Evolutionary conservation across 2,113 vertebrate genomes (phyloP).

Genomic region (Caranx melampygus): DNA sequence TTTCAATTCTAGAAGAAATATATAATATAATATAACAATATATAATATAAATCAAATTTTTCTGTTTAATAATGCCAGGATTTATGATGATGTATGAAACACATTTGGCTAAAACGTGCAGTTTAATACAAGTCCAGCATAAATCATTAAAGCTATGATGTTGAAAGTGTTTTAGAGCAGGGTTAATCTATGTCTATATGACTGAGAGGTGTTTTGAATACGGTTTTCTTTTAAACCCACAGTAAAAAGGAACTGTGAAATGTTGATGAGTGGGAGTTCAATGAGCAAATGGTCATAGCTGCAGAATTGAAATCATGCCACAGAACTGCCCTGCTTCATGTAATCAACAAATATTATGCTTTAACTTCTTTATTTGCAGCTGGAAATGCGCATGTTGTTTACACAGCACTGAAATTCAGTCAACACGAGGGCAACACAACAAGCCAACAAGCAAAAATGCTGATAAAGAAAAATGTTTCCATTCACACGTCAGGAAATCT

Average conservation of each 20-base stretch:
- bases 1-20: neutral
- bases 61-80: neutral
- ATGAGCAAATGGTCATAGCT: conserved; percentile 41
- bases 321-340: conserved; percentile 35
- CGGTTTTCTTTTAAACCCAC: conserved; percentile 7
- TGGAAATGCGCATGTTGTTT: conserved; percentile 21
- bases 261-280: conserved; percentile 30
- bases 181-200: neutral
- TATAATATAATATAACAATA: neutral
- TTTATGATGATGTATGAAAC: neutral
- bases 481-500: neutral
- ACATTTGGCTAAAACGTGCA: too few relatives aligned
- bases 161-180: neutral
- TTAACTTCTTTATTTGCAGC: conserved; percentile 13
- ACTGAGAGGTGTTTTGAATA: neutral
- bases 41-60: neutral
- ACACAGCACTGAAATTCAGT: conserved; percentile 7
- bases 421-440: conserved; percentile 13
- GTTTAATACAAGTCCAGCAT: too few relatives aligned
- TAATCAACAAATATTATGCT: conserved; percentile 39
- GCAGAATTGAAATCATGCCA: conserved; percentile 32
- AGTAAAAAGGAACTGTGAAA: neutral
- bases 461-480: neutral
- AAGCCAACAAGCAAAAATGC: neutral
- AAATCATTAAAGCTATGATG: neutral